Conservation (phyloP, 2,888 invertebrate species). For the Craniophora ligustri region DNA sequence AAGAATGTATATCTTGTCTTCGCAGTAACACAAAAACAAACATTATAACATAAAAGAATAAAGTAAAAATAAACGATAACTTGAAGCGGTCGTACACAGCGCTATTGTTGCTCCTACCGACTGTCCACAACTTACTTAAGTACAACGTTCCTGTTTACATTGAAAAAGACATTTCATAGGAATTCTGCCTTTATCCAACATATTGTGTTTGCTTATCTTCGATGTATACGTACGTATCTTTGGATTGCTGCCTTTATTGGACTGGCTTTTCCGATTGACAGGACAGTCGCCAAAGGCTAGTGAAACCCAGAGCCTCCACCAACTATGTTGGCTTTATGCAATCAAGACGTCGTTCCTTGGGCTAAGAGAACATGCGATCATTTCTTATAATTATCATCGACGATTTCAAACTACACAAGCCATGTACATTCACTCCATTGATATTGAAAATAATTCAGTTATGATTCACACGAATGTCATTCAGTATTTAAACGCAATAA, state of each 20-base stretch:
- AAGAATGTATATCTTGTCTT: conserved; percentile 1
- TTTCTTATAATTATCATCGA: no score
- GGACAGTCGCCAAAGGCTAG: conserved; percentile 30
- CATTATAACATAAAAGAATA: conserved; percentile 22
- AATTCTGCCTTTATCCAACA: conserved; percentile 32
- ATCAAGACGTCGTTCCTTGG: conserved; percentile 16
- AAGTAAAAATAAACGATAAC: conserved; percentile 31
- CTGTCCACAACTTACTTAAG: conserved; percentile 45
- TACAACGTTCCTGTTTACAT: conserved; percentile 42
- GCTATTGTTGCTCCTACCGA: conserved; percentile 14
- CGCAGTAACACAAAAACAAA: conserved; percentile 6
- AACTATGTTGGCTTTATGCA: conserved; percentile 28
- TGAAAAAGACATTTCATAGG: conserved; percentile 35
- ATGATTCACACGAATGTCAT: no score
- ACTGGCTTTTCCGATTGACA: conserved; percentile 35
- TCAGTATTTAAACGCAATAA: no score
- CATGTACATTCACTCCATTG: no score
- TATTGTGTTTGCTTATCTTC: conserved; percentile 44
- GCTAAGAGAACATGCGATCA: conserved; percentile 3
- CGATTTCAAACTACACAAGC: no score
- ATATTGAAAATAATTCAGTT: no score
- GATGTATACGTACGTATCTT: conserved; percentile 27
- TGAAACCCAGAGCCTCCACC: conserved; percentile 2
- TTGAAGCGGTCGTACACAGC: conserved; percentile 29
- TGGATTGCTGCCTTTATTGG: conserved; percentile 40